A percentile compares a stretch with the other conserved stretches of the same genome.
Evolutionary conservation across 2,113 vertebrate genomes (phyloP).

Genomic region (Chrysochloris asiatica): DNA sequence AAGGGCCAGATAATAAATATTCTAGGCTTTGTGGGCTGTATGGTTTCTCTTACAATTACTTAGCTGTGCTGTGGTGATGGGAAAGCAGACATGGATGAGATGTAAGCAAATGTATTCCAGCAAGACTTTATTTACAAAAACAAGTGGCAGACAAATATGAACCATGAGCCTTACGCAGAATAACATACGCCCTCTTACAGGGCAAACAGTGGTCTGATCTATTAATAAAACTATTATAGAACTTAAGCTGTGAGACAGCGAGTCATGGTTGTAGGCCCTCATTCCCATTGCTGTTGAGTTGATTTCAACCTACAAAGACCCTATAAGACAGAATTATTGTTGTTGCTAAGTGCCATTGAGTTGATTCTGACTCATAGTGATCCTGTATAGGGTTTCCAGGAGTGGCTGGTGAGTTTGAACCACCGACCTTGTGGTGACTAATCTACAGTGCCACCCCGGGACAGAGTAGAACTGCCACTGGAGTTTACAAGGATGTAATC

Average conservation of each 20-base stretch:
- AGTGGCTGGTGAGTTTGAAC: neutral
- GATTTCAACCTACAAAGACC: neutral
- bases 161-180: neutral
- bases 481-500: no score
- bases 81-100: neutral
- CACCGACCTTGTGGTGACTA: no score
- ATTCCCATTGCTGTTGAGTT: neutral
- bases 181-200: neutral
- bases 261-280: neutral
- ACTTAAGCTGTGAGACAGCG: neutral
- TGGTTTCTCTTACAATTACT: neutral
- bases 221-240: neutral
- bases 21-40: neutral
- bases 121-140: neutral
- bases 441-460: no score
- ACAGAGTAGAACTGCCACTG: no score
- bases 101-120: neutral
- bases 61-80: neutral
- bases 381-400: no score
- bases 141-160: neutral
- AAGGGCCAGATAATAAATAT: neutral
- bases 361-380: no score
- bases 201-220: neutral
- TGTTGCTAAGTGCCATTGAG: no score
- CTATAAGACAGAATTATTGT: neutral